Base-by-base conservation (phyloP, 2,797 vertebrate genomes). In the Zenarchopterus dispar region DNA sequence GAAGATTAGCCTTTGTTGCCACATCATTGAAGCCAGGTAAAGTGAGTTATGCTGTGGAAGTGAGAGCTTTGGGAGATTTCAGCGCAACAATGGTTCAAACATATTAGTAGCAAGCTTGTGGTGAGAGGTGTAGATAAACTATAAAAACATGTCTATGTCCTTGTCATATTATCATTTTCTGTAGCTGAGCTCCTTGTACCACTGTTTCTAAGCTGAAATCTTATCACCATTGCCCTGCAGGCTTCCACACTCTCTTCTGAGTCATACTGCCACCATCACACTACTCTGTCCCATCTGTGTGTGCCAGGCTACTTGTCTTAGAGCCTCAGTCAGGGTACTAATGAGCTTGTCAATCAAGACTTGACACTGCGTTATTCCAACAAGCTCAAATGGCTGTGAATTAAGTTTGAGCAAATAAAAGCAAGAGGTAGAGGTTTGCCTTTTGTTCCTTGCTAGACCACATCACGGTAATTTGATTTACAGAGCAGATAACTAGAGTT, bases 21-120 rank as follows among this genome's bases (percentile, higher is more conserved):
- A 93, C 23, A 85, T 97, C 74, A 91, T 95, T 0, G 92, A 95
- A 88, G 96, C 96, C 85, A 96, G 96, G 96, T 96, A 82, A 81
- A 56, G 44, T 3, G 18, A n/a, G 63, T 55, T 44, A 4, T 36
- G 36, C 3, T 39, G 4, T 39, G 13, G 36, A 39, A 15, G 36
- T 39, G 17, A 60, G 42, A 21, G 0, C 2, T 33, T 0, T 6
- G 17, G 46, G 11, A 47, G 13, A 22, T 13, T 39, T 15, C 13
- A 5, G 36, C 11, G 16, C 11, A 8, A 36, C 6, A 7, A 36
- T 43, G 46, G 16, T 1, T 13, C 0, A 5, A 42, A 52, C 11
- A 19, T 46, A 9, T 51, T 16, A 50, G 9, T 4, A 44, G 22
- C 41, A 23, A 23, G n/a, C 1, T 11, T 46, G 22, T 47, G 16